These are phyloP conservation scores for Danio choprae DNA, from an alignment of 2,797 vertebrate species.

Conservation along the genomic window DNA sequence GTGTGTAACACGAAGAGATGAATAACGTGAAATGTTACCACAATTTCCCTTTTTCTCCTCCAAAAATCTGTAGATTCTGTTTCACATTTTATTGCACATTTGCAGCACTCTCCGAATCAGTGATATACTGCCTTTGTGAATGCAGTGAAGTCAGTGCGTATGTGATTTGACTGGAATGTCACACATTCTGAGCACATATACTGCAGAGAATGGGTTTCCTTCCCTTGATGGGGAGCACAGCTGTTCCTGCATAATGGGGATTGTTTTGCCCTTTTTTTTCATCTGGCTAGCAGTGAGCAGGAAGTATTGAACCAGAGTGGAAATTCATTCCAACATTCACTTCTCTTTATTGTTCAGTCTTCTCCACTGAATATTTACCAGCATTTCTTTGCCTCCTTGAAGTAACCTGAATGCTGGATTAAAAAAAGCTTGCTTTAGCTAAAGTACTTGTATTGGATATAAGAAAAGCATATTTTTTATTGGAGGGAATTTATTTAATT, in stretches of 20 bases:
- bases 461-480: background rate
- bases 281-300: slow-evolving; percentile 51
- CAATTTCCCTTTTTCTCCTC: background rate
- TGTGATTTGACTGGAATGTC: slow-evolving; percentile 40
- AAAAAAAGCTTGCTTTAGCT: background rate
- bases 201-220: slow-evolving; percentile 54
- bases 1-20: background rate
- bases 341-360: slow-evolving; percentile 49
- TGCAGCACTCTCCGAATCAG: background rate
- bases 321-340: slow-evolving; percentile 53
- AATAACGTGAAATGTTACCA: background rate
- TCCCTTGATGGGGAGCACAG: slow-evolving; percentile 57
- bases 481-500: background rate
- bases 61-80: background rate
- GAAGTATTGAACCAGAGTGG: slow-evolving; percentile 53
- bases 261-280: slow-evolving; percentile 54
- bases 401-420: background rate
- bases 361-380: background rate
- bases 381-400: background rate
- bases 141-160: slow-evolving; percentile 1
- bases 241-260: slow-evolving; percentile 49
- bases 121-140: slow-evolving; percentile 41
- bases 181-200: slow-evolving; percentile 36
- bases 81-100: background rate
- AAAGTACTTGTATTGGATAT: background rate